Evolutionary conservation across 37 sponge, comb jelly and placozoan genomes (phyloP), one percentile per base, ranked within the genome.

Genomic region (Agelas oroides): DNA sequence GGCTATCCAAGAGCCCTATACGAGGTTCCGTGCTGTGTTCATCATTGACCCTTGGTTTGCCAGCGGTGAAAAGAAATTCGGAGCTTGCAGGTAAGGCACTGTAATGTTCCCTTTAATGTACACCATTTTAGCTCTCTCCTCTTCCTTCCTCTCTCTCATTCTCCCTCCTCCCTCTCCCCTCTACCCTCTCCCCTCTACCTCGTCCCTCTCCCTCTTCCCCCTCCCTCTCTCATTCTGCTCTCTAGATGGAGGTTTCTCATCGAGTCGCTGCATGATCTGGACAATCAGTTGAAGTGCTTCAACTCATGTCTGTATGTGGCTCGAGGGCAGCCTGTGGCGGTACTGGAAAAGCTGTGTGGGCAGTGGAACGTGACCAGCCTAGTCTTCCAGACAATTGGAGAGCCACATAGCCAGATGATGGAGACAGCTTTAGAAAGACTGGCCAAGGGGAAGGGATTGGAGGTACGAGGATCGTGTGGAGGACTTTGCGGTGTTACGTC

Each of bases 281-380:
- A 87, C 34, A 58, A 80, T 35, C 62, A 25, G 23, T 76, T 92
- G 33, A 36, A 40, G 59, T 20, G 37, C 16, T 59, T 75, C 32
- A 61, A 60, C 33, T 46, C 72, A 3, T 73, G 80, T 5, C 82
- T 92, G 56, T 92, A 80, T 75, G 89, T 92, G 1, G 70, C 68
- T n/a, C 59, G 73, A 54, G 93, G 93, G 6, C 81, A 79, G 11
- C 84, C 89, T 1, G 27, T 84, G 2, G 73, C 70, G 0, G 64
- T 65, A 3, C 25, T 92, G 66, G 80, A 84, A 31, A 52, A 67
- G 25, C 37, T 92, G 41, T 74, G 80, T 60, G 20, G 12, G 0
- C 59, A 85, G 30, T 92, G 93, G 93, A 84, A 80, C 18, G 93
- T 88, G n/a, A 64, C 38, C 33, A n/a, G 59, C 25, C 39, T 92